Evolutionary conservation across 2,113 vertebrate genomes (phyloP).

Genomic region (Pardalotus punctatus): DNA sequence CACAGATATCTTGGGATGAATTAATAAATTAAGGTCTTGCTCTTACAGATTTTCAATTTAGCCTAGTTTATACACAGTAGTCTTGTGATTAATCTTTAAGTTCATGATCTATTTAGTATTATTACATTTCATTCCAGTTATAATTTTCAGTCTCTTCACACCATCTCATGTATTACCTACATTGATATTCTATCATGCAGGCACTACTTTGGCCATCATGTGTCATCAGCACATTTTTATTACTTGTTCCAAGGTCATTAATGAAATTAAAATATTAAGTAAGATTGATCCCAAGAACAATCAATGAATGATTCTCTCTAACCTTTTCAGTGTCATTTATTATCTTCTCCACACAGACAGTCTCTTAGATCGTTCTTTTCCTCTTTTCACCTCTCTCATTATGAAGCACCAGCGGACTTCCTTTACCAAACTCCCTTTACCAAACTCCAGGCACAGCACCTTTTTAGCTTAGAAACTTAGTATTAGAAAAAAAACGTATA

Average conservation of each 20-base stretch:
- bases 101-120: background rate
- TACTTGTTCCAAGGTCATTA: slow-evolving; percentile 18
- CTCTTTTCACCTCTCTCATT: background rate
- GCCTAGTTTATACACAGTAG: background rate
- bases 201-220: background rate
- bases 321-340: background rate
- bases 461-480: background rate
- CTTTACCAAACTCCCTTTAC: background rate
- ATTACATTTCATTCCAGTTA: background rate
- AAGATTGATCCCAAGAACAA: background rate
- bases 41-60: background rate
- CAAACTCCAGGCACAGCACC: background rate
- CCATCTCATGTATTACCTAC: background rate
- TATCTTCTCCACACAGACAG: background rate
- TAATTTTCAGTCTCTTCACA: background rate
- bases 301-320: background rate
- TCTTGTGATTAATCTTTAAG: background rate
- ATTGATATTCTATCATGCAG: background rate
- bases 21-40: background rate
- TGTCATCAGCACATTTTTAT: slow-evolving; percentile 6
- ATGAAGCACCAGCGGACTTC: background rate
- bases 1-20: background rate
- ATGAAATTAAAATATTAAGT: slow-evolving; percentile 39
- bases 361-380: background rate
- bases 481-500: background rate